Base-by-base conservation (phyloP, 2,113 vertebrate genomes). In the Hemicordylus capensis region DNA sequence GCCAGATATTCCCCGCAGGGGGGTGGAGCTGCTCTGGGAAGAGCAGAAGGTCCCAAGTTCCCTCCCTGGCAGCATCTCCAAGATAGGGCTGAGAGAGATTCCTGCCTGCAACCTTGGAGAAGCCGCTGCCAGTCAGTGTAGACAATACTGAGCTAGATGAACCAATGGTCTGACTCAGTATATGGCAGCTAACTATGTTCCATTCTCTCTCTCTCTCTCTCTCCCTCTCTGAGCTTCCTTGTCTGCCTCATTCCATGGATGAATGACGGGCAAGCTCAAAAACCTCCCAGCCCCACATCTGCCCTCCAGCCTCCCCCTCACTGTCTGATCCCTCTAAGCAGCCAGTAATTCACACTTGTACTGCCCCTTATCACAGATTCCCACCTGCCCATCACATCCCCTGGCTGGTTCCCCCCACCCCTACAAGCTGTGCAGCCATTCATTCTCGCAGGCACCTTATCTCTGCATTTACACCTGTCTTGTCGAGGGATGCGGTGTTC, bases 351-450 rank as follows among this genome's bases (percentile, higher is more conserved):
- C 81, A 37, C 83, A 86, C 59, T 76, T 82, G 66, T 76, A 66
- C 44, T 70, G 26, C 77, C 67, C 28, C 80, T 88, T 19, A 0
- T 61, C 0, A 0, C n/a, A 76, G 90, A 54, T 81, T 86, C 85
- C 44, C 74, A 85, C 63, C 84, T 70, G 24, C 70, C 48, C 2
- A 1, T 86, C 76, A 76, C 64, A 17, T 82, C 80, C 44, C 77
- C 61, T 58, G 76, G 31, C 63, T 76, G 63, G 85, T 90, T 90
- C 44, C 12, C 75, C 8, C n/a, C n/a, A n/a, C 31, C 37, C 54
- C 80, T 77, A 17, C 46, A 87, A 75, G 44, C 46, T 24, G 39
- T 75, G 72, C 59, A 82, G 48, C 66, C 1, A 0, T 85, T 88
- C 1, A 0, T 63, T 85, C 74, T 0, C 14, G 20, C 22, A 63